These are phyloP conservation scores for Tricholauxania praeusta DNA, from an alignment of 2,888 invertebrate genomes.

Conservation along the genomic window DNA sequence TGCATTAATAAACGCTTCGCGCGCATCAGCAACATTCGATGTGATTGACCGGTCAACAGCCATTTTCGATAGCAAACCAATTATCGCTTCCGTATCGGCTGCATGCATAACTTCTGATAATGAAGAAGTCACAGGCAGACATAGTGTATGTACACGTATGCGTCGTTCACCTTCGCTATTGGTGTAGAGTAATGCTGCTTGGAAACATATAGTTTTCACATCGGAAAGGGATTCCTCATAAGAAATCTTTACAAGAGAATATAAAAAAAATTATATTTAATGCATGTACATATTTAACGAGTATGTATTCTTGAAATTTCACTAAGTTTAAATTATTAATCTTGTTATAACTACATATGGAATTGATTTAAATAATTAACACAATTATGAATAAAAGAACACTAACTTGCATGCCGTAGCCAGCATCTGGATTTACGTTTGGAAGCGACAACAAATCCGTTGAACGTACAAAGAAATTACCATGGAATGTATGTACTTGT, in stretches of 20 bases:
- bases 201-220: conserved; percentile 92
- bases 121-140: conserved; percentile 89
- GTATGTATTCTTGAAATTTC: too few relatives aligned
- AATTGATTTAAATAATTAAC: background rate
- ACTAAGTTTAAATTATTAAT: too few relatives aligned
- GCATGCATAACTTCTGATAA: conserved; percentile 87
- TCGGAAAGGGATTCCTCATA: conserved; percentile 93
- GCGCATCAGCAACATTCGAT: conserved; percentile 89
- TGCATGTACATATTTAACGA: too few relatives aligned
- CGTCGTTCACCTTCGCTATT: conserved; percentile 95
- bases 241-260: conserved; percentile 67
- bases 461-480: conserved; percentile 98
- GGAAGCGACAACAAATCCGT: conserved; percentile 96
- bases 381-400: background rate
- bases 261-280: background rate
- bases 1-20: conserved; percentile 96
- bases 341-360: too few relatives aligned
- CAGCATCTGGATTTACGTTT: conserved; percentile 97
- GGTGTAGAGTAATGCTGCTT: conserved; percentile 97
- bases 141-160: conserved; percentile 97
- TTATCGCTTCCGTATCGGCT: conserved; percentile 94
- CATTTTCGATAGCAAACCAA: conserved; percentile 96
- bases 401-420: conserved; percentile 94
- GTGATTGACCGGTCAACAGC: conserved; percentile 92
- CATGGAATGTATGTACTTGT: conserved; percentile 97